Evolutionary conservation across 92 coral and sea anemone species (phyloP), one percentile per base, ranked within the genome.

Genomic region (Palythoa grandis): DNA sequence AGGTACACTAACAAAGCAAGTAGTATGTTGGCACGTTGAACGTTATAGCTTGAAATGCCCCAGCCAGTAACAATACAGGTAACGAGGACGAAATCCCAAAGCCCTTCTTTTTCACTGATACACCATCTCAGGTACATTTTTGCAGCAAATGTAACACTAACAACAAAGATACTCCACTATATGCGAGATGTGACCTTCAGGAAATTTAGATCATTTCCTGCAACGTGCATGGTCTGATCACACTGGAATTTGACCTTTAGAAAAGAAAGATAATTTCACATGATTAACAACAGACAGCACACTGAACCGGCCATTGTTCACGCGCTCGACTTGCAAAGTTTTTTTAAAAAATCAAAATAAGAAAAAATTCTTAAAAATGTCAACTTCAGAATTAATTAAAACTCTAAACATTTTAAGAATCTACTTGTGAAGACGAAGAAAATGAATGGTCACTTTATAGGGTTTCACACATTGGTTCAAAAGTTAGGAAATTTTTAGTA

Each of bases 1-100:
- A 86, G n/a, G 67, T 77, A 90, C 19, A 90, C 90, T 48, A 86
- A 0, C 92, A 79, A 75, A 10, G 86, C 90, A 29, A 80, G 79
- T 19, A 74, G 50, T 57, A 90, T 53, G 29, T 79, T 86, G 6
- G 79, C 20, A 40, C 74, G 72, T 54, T 54, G 65, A 9, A 29
- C 58, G 63, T 72, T 90, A 23, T 79, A 35, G 14, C 82, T 74
- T 17, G 87, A 74, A 39, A 83, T 82, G 19, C 16, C 74, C 70
- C 86, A 90, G 2, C 92, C 92, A 1, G 72, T 52, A 10, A 69
- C 58, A 3, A 90, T 68, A 4, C 79, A 37, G 3, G 63, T 39
- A 0, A 68, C 73, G 0, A 90, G 82, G 2, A 86, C 52, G 2
- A 90, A 56, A 72, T 90, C 92, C 92, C 89, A 90, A 17, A 54